Evolutionary conservation across 2,888 invertebrate genomes (phyloP), one percentile per base, ranked within the genome.

Genomic region (Spilarctia lutea): DNA sequence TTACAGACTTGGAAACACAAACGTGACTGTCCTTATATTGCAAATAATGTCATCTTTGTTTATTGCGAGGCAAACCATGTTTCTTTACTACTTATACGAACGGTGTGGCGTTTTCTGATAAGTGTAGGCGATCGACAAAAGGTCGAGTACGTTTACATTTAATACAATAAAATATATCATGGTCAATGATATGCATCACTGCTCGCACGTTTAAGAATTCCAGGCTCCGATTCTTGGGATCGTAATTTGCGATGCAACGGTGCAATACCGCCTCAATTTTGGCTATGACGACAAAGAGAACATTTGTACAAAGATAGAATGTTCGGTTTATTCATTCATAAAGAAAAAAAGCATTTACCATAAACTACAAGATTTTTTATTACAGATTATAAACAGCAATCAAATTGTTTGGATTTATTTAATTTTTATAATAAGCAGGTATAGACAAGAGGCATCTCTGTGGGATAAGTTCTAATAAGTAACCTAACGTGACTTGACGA

Each of bases 171-270:
- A 80, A 79, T 76, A 76, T 77, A 79, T 76, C 73, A 77, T 82
- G 83, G 86, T 83, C 81, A 78, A 83, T 84, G 86, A 84, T 85
- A 85, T 88, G 89, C 88, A 84, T 83, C 83, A 83, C 76, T 82
- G 86, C 84, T 75, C 84, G 85, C 88, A 89, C 90, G 88, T 88
- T 85, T 79, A 78, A 82, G 84, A 86, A 84, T 82, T 84, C 83
- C 83, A 74, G 79, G 79, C 83, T 83, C 78, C 79, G 82, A 89
- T 89, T 86, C 85, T 86, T 88, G 86, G 85, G 35, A 30, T 35
- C 33, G 35, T 82, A 81, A 74, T 80, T 83, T 78, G 80, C 86
- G 84, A 85, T 80, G 83, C 78, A 74, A 74, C 82, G 75, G 56
- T 60, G 60, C 60, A 39, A 52, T 48, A 65, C 65, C 24, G 16